Evolutionary conservation across 2,888 invertebrate species (phyloP).

Genomic region (Eustalomyia histrio): DNA sequence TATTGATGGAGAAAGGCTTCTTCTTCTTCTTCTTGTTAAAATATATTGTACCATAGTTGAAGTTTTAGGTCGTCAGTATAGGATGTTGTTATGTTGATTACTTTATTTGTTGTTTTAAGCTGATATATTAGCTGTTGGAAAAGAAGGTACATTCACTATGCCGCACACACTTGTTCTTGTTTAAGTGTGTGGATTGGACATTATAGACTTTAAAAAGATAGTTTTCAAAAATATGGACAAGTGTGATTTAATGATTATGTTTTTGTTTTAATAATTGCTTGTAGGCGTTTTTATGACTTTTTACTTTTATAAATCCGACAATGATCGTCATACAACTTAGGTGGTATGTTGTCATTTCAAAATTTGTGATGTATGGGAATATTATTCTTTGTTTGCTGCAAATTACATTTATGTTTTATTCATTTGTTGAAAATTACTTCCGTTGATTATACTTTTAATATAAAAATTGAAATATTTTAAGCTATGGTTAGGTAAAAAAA

Average conservation of each 20-base stretch:
- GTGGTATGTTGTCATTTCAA: not conserved
- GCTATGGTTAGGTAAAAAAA: too few relatives aligned
- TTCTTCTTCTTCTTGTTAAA: slow-evolving; percentile 21
- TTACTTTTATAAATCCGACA: slow-evolving; percentile 14
- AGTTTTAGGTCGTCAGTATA: slow-evolving; percentile 20
- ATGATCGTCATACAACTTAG: not conserved
- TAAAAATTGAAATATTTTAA: too few relatives aligned
- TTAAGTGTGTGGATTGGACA: not conserved
- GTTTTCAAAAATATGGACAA: slow-evolving; percentile 41
- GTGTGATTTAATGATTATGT: slow-evolving; percentile 58
- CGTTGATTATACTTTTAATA: slow-evolving; percentile 11
- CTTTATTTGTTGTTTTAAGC: slow-evolving; percentile 76
- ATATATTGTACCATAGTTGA: slow-evolving; percentile 1
- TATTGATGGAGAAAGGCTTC: slow-evolving; percentile 68
- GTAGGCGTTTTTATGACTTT: slow-evolving; percentile 50
- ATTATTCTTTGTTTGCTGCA: slow-evolving; percentile 23
- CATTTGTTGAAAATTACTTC: slow-evolving; percentile 54
- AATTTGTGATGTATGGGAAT: slow-evolving; percentile 34
- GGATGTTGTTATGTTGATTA: slow-evolving; percentile 69
- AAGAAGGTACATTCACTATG: slow-evolving; percentile 65
- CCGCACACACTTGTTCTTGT: slow-evolving; percentile 32
- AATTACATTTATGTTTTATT: not conserved
- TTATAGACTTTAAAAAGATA: slow-evolving; percentile 15
- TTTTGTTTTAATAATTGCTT: slow-evolving; percentile 51
- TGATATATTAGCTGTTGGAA: slow-evolving; percentile 65